phyloP scores from a whole-genome alignment of 1,140 invertebrate species.

The Dendrolimus kikuchii region DNA sequence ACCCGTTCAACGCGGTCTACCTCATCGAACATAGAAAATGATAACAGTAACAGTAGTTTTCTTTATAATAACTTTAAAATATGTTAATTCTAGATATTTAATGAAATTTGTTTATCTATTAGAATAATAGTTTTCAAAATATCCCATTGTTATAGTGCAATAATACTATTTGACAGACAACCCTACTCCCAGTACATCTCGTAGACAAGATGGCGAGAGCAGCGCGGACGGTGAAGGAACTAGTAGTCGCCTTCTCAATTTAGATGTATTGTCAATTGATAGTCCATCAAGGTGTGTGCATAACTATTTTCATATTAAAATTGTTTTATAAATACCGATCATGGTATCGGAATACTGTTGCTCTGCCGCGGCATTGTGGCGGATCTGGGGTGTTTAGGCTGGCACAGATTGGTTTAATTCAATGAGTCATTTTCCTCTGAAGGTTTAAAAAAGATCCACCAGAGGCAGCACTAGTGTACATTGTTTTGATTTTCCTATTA shows the following conservation, averaged over 20 bases:
- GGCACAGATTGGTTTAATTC: too few species aligned
- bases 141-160: neutral
- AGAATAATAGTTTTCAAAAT: neutral
- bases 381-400: too few species aligned
- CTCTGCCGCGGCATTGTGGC: too few species aligned
- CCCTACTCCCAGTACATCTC: constrained; percentile 31
- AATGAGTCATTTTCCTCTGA: too few species aligned
- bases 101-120: too few species aligned
- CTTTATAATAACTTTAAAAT: too few species aligned
- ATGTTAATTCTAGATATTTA: too few species aligned
- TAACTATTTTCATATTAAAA: neutral
- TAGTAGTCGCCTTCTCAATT: constrained; percentile 45
- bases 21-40: constrained; percentile 16
- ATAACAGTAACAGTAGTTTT: constrained; percentile 26
- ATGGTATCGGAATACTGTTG: too few species aligned
- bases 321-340: too few species aligned
- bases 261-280: constrained; percentile 50
- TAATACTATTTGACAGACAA: constrained; percentile 18
- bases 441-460: too few species aligned
- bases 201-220: constrained; percentile 28
- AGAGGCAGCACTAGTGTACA: too few species aligned
- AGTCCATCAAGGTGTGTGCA: constrained; percentile 31
- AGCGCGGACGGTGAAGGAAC: constrained; percentile 30
- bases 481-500: too few species aligned
- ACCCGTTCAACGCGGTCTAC: constrained; percentile 21